Evolutionary conservation across 2,113 vertebrate species (phyloP).

Genomic region (Neotragus moschatus): DNA sequence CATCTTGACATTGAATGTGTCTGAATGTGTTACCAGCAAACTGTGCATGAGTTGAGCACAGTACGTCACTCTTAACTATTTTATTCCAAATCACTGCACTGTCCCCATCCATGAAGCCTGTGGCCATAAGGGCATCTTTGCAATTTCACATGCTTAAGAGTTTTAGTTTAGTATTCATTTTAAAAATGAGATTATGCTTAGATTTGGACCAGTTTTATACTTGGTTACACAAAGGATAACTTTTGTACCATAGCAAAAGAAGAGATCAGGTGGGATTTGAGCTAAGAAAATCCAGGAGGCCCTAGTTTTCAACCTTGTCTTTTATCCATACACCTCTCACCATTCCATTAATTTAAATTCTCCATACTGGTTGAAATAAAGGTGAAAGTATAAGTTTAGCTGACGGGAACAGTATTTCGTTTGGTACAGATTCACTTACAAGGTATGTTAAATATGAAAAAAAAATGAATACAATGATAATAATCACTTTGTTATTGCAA

Average conservation of each 20-base stretch:
- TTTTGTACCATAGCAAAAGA: slow-evolving; percentile 25
- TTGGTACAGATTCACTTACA: slow-evolving; percentile 12
- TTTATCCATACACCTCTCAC: background rate
- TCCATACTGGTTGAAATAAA: slow-evolving; percentile 32
- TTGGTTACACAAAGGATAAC: slow-evolving; percentile 29
- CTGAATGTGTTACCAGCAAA: background rate
- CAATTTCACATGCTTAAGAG: slow-evolving; percentile 2
- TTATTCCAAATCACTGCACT: background rate
- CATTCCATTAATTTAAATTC: slow-evolving; percentile 30
- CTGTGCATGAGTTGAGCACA: background rate
- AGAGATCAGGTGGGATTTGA: slow-evolving; percentile 47
- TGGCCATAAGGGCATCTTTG: slow-evolving; percentile 34
- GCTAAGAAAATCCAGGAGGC: background rate
- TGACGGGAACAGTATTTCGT: background rate
- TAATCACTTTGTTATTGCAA: slow-evolving; percentile 41
- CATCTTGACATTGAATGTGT: slow-evolving; percentile 24
- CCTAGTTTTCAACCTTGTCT: slow-evolving; percentile 22
- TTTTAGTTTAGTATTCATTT: slow-evolving; percentile 33
- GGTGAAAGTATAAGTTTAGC: slow-evolving; percentile 39
- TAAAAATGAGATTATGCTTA: slow-evolving; percentile 32
- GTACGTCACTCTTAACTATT: background rate
- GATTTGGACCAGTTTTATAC: slow-evolving; percentile 14
- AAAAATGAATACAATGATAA: slow-evolving; percentile 28
- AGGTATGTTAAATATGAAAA: slow-evolving; percentile 24
- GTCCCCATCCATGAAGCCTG: background rate